Evolutionary conservation across 2,113 vertebrate genomes (phyloP), one percentile per base, ranked within the genome.

Genomic region (Accipiter cooperii): DNA sequence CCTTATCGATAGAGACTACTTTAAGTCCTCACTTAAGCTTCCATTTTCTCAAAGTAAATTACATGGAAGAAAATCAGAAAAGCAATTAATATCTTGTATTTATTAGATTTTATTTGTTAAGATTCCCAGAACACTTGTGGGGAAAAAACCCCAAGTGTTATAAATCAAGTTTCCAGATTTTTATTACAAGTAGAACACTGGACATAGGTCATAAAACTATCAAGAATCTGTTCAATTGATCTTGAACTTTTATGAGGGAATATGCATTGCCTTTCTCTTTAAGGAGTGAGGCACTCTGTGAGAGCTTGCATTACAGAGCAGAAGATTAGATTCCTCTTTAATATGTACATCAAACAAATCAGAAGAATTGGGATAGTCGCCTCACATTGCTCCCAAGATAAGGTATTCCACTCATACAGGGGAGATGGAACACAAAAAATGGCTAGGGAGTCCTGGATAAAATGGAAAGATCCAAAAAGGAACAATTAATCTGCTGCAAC

Each of bases 281-380:
- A 89, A 92, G 60, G 54, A 85, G 20, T 26, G 12, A 91, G 40
- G 51, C 29, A 68, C 36, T 82, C 80, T 47, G 13, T 34, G n/a
- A 71, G 47, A 87, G 38, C 29, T 91, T 91, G 51, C 60, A 87
- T 96, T 92, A 91, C 84, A 78, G 4, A 83, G 57, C 29, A 61
- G 49, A 42, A 75, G 88, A 95, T 88, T 78, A 74, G 87, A 89
- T 93, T 95, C 44, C 61, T 84, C 73, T 91, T 91, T 74, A 93
- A 84, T 44, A 95, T 34, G 73, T 47, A 78, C 60, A 82, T 46
- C 10, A 9, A 91, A 87, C 2, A 13, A 92, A 95, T 34, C 3
- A 4, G n/a, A 52, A 47, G 57, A 95, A 82, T 31, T 63, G 17
- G 64, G 76, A 78, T 16, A 78, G 73, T n/a, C 0, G 0, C 79